A percentile compares a stretch with the other conserved stretches of the same genome.
phyloP scores from a whole-genome alignment of 2,797 vertebrate genomes.

The Lemur catta region DNA sequence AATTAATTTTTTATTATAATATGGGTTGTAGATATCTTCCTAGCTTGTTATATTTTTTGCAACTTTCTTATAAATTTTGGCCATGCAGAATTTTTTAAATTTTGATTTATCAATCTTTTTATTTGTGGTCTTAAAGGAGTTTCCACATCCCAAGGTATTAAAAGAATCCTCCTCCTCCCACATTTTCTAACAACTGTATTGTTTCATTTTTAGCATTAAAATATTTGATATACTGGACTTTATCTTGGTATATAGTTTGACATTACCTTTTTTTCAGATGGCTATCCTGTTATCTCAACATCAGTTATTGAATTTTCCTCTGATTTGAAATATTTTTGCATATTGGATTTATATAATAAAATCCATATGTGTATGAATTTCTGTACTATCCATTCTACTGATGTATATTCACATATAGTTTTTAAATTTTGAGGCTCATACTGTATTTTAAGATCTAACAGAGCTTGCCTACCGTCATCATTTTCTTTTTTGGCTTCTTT shows the following conservation, averaged over 20 bases:
- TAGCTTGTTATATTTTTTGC: neutral
- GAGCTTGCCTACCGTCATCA: neutral
- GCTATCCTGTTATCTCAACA: neutral
- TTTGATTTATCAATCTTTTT: neutral
- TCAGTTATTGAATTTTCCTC: neutral
- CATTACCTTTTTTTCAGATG: neutral
- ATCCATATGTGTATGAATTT: neutral
- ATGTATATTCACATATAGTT: neutral
- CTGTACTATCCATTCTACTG: neutral
- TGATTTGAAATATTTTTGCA: constrained; percentile 8
- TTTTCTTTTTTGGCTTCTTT: neutral
- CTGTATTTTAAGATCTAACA: neutral
- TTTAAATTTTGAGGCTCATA: neutral
- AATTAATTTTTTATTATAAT: neutral
- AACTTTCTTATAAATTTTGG: neutral
- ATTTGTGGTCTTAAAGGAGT: neutral
- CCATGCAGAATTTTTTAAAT: neutral
- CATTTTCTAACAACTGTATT: neutral
- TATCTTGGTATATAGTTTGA: neutral
- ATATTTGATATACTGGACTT: neutral
- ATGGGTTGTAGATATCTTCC: neutral
- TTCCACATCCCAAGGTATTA: neutral
- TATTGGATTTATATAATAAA: constrained; percentile 19
- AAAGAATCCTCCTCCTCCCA: neutral
- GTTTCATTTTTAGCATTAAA: constrained; percentile 16